Base-by-base conservation (phyloP, 2,797 vertebrate species). In the Acridotheres tristis region DNA sequence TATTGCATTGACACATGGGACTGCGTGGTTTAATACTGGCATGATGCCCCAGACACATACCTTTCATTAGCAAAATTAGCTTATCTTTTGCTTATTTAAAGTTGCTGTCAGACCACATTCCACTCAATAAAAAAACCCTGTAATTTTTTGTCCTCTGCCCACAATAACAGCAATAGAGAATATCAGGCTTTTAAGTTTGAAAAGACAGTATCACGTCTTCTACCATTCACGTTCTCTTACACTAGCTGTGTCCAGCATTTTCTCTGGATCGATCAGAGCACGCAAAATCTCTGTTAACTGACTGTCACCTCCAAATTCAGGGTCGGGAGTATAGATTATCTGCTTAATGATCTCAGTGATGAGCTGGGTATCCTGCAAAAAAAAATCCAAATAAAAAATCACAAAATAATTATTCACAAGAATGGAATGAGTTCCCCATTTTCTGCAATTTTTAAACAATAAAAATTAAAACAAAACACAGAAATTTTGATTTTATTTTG, bases 341-440 rank as follows among this genome's bases (percentile, higher is more conserved):
- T 99, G 99, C 97, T 99, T 98, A 94, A 99, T 99, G 85, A 99
- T 98, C 79, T 99, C 98, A 71, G 98, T 99, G 93, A 99, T 99
- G 95, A 99, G 98, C 91, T 99, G 98, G 81, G 99, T 98, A 85
- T 99, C 99, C 99, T 99, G 96, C 20, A n/a, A 96, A 85, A 67
- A 61, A 47, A 34, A 32, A 4, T 1, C 1, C 12, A 85, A 76
- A 42, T 77, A 67, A 50, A 62, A 45, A 40, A 34, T 21, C 11
- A 53, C 14, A 34, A 47, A 80, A 18, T 18, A 63, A 63, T 45
- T 63, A 63, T 5, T 76, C 7, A 11, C 10, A 63, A 55, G 29
- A 58, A 51, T 16, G 7, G 32, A 57, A 57, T 45, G 11, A 38
- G 25, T 22, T 76, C 38, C 29, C 10, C 20, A 16, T 12, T 45